Evolutionary conservation across 2,888 invertebrate species (phyloP).

Genomic region (Chymomyza procnemis): DNA sequence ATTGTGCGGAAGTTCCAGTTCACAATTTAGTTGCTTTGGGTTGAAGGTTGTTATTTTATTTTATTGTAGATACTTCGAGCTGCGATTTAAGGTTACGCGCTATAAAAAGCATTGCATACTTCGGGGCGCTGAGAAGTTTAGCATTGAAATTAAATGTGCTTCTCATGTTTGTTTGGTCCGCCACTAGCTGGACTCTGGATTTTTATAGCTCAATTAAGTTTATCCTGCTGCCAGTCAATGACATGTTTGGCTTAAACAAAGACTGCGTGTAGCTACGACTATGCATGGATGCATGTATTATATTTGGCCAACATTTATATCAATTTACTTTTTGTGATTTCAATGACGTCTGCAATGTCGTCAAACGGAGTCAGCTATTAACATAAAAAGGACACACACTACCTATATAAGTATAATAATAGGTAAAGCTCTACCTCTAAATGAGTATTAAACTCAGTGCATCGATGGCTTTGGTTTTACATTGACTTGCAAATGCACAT

Average conservation of each 20-base stretch:
- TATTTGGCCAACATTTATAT: background rate
- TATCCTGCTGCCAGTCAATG: background rate
- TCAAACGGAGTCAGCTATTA: background rate
- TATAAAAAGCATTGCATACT: background rate
- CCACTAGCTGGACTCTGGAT: background rate
- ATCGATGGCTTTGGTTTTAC: background rate
- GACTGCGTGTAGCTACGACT: background rate
- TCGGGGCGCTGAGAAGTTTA: background rate
- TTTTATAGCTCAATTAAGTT: background rate
- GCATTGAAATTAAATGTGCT: background rate
- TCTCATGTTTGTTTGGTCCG: background rate
- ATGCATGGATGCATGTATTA: background rate
- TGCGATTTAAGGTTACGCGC: background rate
- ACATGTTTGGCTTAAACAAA: background rate
- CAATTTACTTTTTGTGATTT: background rate
- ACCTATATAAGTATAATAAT: background rate
- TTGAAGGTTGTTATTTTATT: background rate
- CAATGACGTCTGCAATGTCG: background rate
- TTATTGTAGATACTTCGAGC: background rate
- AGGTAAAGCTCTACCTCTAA: background rate
- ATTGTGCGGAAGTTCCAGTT: background rate
- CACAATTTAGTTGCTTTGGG: background rate
- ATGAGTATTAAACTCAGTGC: background rate
- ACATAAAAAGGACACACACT: background rate
- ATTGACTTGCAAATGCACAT: background rate